phyloP scores from a whole-genome alignment of 2,113 vertebrate genomes.

The Lycaon pictus region DNA sequence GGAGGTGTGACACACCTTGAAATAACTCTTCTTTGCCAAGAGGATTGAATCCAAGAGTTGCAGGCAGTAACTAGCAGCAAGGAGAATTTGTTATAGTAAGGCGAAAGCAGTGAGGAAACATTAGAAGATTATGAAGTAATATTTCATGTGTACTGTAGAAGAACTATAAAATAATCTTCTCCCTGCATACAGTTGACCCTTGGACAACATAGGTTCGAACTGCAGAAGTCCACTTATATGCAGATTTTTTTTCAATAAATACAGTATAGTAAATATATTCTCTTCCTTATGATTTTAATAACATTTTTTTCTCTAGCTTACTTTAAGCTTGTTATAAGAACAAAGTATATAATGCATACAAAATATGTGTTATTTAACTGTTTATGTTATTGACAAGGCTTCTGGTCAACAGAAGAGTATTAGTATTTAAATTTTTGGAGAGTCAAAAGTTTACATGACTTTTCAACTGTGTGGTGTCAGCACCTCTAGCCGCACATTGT shows the following conservation, averaged over 20 bases:
- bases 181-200: neutral
- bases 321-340: neutral
- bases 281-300: neutral
- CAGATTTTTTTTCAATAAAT: neutral
- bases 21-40: neutral
- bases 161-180: neutral
- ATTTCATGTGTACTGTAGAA: neutral
- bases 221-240: neutral
- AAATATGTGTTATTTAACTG: neutral
- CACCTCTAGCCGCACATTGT: neutral
- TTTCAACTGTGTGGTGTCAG: neutral
- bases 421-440: neutral
- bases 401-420: neutral
- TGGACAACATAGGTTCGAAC: neutral
- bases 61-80: neutral
- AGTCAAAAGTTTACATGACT: neutral
- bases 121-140: neutral
- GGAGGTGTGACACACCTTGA: neutral
- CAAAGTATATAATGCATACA: neutral
- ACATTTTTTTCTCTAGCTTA: neutral
- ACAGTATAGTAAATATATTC: neutral
- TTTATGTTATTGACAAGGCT: neutral
- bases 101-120: neutral
- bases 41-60: neutral
- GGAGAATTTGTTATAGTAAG: neutral